Evolutionary conservation across 2,888 invertebrate genomes (phyloP), one percentile per base, ranked within the genome.

Genomic region (Aspidiotus destructor): DNA sequence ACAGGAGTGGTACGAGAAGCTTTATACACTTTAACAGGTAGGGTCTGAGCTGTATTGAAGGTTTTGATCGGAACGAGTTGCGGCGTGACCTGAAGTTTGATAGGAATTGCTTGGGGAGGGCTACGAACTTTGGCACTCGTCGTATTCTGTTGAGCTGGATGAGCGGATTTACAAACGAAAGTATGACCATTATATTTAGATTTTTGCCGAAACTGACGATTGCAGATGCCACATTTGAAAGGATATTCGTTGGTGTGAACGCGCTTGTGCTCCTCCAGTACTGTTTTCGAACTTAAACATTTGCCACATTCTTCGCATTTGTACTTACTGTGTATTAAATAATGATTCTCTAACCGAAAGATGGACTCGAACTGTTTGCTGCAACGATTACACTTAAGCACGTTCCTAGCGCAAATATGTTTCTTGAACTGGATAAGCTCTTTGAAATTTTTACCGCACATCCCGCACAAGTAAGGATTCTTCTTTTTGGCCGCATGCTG

Each of bases 361-460:
- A 67, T 67, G 7, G 67, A 67, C 48, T 67, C 67, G 40, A 67
- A 67, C 60, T 67, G 67, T 52, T 67, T 67, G 17, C 60, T 67
- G 52, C 67, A 67, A 40, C 57, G 55, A 42, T 67, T 67, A 48
- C 67, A 67, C 28, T 67, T 67, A 0, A 67, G 41, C 1, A 67
- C 67, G 15, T 67, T 67, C n/a, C 67, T 16, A 16, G 67, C 67
- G 48, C 67, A 67, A 44, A 67, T 67, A 42, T 67, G 67, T 16
- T 67, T 67, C n/a, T 67, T 67, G 11, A 67, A 67, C 15, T 67
- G 67, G 15, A 67, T 40, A 48, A 67, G 40, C 48, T 67, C 67
- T 67, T 67, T 67, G 67, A 67, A 67, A 58, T 67, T 67, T 60
- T 67, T 67, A 48, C 67, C 67, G 48, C 67, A 67, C 67, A 67